phyloP scores from a whole-genome alignment of 2,113 vertebrate genomes.

The Eretmochelys imbricata region DNA sequence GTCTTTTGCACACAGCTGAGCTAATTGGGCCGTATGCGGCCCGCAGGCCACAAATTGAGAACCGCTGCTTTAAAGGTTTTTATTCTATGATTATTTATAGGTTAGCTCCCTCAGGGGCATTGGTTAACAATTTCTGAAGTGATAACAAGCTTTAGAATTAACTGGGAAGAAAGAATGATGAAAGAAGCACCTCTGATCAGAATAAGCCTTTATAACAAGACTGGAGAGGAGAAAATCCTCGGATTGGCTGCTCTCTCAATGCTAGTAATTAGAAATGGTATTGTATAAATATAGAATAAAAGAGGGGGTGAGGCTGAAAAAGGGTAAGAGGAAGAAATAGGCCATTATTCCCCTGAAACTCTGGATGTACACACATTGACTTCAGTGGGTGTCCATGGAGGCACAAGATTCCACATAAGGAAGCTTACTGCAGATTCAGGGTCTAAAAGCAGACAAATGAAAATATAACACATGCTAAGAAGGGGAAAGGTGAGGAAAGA shows the following conservation, averaged over 20 bases:
- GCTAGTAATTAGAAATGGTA: not conserved
- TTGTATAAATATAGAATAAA: not conserved
- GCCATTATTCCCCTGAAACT: conserved; percentile 51
- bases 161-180: not conserved
- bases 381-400: not conserved
- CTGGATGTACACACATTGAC: conserved; percentile 24
- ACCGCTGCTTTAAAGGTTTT: not conserved
- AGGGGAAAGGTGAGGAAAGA: rapidly evolving
- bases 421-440: not conserved
- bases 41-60: too few relatives aligned
- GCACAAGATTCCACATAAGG: not conserved
- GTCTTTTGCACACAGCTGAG: too few relatives aligned
- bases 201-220: not conserved
- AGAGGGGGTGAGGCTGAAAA: conserved; percentile 25
- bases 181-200: not conserved
- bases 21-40: too few relatives aligned
- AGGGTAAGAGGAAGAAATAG: conserved; percentile 23
- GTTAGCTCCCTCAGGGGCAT: not conserved
- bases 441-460: conserved; percentile 16
- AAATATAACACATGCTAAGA: not conserved
- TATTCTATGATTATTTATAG: not conserved
- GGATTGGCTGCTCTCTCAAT: not conserved
- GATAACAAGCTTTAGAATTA: not conserved
- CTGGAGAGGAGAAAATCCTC: not conserved
- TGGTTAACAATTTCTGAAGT: not conserved